Percentiles rank a stretch among this genome's conserved stretches.
Evolutionary conservation across 2,888 invertebrate species (phyloP).

Genomic region (Pycnomerus fuliginosus): DNA sequence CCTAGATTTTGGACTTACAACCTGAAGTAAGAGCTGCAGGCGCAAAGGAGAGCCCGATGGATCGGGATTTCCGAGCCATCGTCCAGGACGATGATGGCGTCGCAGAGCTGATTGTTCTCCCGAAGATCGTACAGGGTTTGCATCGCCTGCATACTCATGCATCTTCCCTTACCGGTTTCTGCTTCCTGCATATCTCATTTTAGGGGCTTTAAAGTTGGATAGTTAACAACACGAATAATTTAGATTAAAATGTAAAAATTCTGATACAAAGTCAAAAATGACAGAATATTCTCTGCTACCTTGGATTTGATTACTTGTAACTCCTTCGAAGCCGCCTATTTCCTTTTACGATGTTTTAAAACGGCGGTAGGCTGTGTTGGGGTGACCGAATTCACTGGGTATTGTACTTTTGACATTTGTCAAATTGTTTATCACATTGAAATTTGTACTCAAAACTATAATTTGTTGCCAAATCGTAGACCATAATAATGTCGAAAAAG

Average conservation of each 20-base stretch:
- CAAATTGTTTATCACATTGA: too few relatives aligned
- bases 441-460: too few relatives aligned
- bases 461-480: too few relatives aligned
- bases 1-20: too few relatives aligned
- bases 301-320: too few relatives aligned
- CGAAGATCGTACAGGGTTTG: constrained; percentile 81
- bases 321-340: too few relatives aligned
- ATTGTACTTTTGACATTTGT: too few relatives aligned
- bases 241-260: constrained; percentile 31
- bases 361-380: too few relatives aligned
- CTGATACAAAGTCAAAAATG: constrained; percentile 40
- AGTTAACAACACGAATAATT: constrained; percentile 35
- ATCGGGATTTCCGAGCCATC: constrained; percentile 82
- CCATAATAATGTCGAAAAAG: too few relatives aligned
- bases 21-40: constrained; percentile 91
- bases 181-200: constrained; percentile 44
- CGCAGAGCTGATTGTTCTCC: constrained; percentile 81
- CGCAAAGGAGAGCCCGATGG: constrained; percentile 82
- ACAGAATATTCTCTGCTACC: constrained; percentile 7
- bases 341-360: too few relatives aligned
- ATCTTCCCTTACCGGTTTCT: constrained; percentile 57
- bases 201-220: constrained; percentile 37
- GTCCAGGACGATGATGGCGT: constrained; percentile 79
- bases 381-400: too few relatives aligned
- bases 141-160: constrained; percentile 82